Conservation (phyloP, 2,888 invertebrate species). For the Sminthurinus aureus region DNA sequence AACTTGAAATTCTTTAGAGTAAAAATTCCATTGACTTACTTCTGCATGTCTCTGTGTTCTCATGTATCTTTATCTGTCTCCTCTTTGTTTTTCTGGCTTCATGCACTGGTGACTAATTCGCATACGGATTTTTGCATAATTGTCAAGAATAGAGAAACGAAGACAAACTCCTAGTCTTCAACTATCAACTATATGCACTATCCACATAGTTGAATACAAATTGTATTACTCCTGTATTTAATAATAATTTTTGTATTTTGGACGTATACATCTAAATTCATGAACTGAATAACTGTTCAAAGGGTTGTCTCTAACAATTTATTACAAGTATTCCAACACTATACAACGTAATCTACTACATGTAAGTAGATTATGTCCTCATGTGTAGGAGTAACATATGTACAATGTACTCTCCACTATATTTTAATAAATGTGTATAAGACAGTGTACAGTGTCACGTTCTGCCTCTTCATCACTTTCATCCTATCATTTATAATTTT, state of each 20-base stretch:
- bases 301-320: neutral
- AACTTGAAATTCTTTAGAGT: too few species aligned
- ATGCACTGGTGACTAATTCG: slow-evolving; percentile 24
- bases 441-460: neutral
- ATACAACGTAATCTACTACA: too few species aligned
- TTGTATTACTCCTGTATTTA: neutral
- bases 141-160: neutral
- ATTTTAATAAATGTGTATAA: neutral
- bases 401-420: neutral
- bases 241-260: too few species aligned
- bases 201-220: neutral
- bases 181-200: neutral
- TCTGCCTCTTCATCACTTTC: neutral
- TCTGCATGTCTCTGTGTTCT: neutral
- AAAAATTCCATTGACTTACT: slow-evolving; percentile 30
- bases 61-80: neutral
- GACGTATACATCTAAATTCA: neutral
- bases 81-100: slow-evolving; percentile 7
- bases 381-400: too few species aligned
- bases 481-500: slow-evolving; percentile 7
- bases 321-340: neutral
- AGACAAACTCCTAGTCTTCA: neutral
- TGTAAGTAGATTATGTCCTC: too few species aligned
- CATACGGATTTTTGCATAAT: slow-evolving; percentile 1
- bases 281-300: neutral